Percentiles rank a stretch among this genome's conserved stretches.
Conservation (phyloP, 2,113 vertebrate species). For the Hippopotamus amphibius region DNA sequence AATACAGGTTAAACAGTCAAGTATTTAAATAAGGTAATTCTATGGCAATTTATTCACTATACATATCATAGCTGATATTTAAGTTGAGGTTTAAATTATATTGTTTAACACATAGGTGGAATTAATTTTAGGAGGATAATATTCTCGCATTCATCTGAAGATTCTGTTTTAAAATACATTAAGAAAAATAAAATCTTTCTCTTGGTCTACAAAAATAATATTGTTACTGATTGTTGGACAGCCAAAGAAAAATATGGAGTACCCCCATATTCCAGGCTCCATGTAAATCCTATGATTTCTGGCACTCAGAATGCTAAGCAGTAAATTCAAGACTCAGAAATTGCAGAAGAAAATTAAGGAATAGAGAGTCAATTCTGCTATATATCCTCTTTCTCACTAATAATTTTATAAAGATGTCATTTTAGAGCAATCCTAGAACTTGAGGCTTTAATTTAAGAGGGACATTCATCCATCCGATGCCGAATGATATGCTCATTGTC, state of each 20-base stretch:
- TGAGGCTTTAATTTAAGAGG: neutral
- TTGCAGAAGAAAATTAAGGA: slow-evolving; percentile 22
- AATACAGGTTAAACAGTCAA: neutral
- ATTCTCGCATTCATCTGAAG: neutral
- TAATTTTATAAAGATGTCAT: neutral
- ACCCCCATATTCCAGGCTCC: neutral
- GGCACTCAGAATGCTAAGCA: neutral
- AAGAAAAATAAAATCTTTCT: neutral
- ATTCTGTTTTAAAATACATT: neutral
- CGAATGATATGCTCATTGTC: neutral
- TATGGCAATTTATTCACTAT: neutral
- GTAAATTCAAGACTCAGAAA: neutral
- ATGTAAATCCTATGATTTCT: neutral
- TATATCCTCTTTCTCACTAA: neutral
- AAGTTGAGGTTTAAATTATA: neutral
- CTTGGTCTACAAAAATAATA: neutral
- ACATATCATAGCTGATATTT: neutral
- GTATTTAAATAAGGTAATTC: neutral
- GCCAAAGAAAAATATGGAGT: neutral
- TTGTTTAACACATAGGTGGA: neutral
- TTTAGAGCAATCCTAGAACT: neutral
- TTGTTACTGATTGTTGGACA: neutral
- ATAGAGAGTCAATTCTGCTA: neutral
- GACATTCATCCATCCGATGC: neutral
- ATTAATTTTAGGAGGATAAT: neutral